A percentile compares a stretch with the other conserved stretches of the same genome.
These are phyloP conservation scores for Alouatta palliata DNA, from an alignment of 2,113 vertebrate genomes.

Conservation along the genomic window DNA sequence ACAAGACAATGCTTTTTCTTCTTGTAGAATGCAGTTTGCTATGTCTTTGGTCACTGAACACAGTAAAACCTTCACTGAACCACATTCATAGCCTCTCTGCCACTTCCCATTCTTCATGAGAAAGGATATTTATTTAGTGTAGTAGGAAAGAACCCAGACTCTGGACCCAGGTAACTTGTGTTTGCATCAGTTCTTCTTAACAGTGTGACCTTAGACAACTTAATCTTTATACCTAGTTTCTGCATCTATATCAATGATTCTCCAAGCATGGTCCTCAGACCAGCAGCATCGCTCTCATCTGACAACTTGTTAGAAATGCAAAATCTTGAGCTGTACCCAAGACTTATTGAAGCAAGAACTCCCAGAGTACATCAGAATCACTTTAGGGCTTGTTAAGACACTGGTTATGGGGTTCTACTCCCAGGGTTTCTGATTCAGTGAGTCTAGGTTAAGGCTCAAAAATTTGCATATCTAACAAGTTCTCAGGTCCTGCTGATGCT, in stretches of 20 bases:
- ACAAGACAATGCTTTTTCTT: not conserved
- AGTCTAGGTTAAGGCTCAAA: not conserved
- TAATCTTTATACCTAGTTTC: not conserved
- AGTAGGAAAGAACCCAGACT: not conserved
- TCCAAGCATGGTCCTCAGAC: not conserved
- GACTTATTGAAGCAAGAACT: not conserved
- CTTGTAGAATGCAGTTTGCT: not conserved
- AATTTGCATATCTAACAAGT: constrained; percentile 31
- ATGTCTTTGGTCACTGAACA: not conserved
- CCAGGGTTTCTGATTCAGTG: not conserved
- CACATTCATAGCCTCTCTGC: not conserved
- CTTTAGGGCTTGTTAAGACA: not conserved
- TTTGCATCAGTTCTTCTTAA: not conserved
- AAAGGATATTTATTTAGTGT: not conserved
- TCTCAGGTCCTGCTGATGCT: not conserved
- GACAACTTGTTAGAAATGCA: not conserved
- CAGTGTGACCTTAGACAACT: not conserved
- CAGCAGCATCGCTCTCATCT: not conserved
- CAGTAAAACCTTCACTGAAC: not conserved
- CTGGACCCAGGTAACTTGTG: not conserved
- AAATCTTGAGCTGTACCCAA: not conserved
- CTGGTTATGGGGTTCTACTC: not conserved
- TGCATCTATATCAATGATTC: not conserved
- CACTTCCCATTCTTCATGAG: not conserved
- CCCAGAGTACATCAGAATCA: not conserved